These are phyloP conservation scores for Brachionus manjavacas DNA, from an alignment of 1,140 invertebrate genomes.

Conservation along the genomic window DNA sequence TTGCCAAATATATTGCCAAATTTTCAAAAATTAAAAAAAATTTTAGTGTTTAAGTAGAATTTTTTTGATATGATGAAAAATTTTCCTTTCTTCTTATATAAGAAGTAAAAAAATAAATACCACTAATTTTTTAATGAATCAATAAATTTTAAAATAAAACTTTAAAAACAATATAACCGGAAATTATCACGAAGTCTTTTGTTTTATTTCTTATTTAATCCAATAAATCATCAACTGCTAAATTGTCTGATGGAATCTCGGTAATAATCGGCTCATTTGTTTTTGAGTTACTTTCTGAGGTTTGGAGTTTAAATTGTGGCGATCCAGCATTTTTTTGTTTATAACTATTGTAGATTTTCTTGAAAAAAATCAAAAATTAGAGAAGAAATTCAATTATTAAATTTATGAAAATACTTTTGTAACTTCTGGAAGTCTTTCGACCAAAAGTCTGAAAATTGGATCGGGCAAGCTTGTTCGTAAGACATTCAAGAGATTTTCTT, in stretches of 20 bases:
- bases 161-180: neutral
- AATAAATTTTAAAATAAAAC: neutral
- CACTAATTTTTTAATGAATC: neutral
- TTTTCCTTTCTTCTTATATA: too few species aligned
- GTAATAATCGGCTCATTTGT: neutral
- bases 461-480: constrained; percentile 55
- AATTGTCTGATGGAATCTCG: constrained; percentile 22
- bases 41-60: too few species aligned
- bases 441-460: constrained; percentile 34
- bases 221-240: constrained; percentile 32
- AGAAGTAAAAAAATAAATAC: too few species aligned
- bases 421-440: constrained; percentile 33
- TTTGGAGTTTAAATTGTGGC: neutral
- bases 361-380: neutral
- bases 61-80: too few species aligned
- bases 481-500: constrained; percentile 81
- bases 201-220: constrained; percentile 5
- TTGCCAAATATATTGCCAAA: too few species aligned
- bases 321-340: constrained; percentile 8
- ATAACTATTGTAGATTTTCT: constrained; percentile 27
- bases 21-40: too few species aligned
- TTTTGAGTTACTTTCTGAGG: neutral
- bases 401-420: neutral
- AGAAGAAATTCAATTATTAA: too few species aligned
- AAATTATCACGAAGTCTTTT: neutral